Evolutionary conservation across 2,888 invertebrate species (phyloP).

Genomic region (Hydraecia micacea): DNA sequence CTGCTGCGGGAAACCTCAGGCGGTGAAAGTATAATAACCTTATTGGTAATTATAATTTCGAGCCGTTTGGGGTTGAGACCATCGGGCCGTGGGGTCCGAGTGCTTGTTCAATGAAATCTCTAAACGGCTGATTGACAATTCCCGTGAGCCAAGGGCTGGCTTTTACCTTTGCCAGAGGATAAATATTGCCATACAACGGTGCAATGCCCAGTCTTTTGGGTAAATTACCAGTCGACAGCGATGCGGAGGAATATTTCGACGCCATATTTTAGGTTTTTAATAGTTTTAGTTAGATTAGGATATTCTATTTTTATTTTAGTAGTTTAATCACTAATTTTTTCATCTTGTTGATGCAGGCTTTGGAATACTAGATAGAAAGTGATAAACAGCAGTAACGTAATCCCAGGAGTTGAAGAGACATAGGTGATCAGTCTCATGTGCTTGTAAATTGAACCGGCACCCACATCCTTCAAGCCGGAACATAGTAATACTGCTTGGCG

Average conservation of each 20-base stretch:
- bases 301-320: too few relatives aligned
- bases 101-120: neutral
- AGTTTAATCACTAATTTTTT: neutral
- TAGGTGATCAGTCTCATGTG: slow-evolving; percentile 1
- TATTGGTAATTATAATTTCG: neutral
- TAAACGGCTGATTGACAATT: neutral
- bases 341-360: too few relatives aligned
- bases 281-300: neutral
- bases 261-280: neutral
- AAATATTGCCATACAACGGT: neutral
- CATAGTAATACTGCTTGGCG: neutral
- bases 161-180: neutral
- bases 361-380: neutral
- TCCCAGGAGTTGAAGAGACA: neutral
- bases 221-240: neutral
- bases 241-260: neutral
- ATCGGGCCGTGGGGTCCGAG: neutral
- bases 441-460: neutral
- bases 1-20: neutral
- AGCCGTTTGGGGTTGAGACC: neutral
- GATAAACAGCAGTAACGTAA: neutral
- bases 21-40: neutral
- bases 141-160: neutral
- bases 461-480: neutral
- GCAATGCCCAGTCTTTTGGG: neutral